Conservation (phyloP, 2,888 invertebrate genomes). For the Falcaria lacertinaria region DNA sequence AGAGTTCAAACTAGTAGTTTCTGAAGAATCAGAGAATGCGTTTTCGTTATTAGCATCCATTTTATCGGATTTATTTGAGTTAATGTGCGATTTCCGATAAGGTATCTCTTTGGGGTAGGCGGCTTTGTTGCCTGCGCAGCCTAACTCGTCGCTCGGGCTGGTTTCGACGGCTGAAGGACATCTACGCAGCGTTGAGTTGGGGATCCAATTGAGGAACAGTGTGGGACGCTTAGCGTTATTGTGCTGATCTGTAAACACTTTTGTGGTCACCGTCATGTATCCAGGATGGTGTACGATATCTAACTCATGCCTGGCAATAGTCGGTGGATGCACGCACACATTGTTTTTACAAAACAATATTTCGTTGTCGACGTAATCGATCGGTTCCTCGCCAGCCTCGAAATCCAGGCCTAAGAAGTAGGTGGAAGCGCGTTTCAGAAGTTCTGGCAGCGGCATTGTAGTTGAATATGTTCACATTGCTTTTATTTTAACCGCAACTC, state of each 20-base stretch:
- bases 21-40: constrained; percentile 76
- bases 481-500: constrained; percentile 15
- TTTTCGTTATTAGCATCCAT: constrained; percentile 61
- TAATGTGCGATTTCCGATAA: constrained; percentile 28
- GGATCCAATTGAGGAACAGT: constrained; percentile 95
- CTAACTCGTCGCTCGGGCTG: constrained; percentile 66
- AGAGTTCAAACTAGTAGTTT: constrained; percentile 73
- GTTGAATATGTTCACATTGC: constrained; percentile 49
- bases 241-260: constrained; percentile 87
- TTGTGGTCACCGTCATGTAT: constrained; percentile 93
- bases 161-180: constrained; percentile 88
- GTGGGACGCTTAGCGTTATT: constrained; percentile 89
- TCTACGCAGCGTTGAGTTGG: constrained; percentile 92
- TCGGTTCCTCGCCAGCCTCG: constrained; percentile 79
- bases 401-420: constrained; percentile 87
- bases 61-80: constrained; percentile 35
- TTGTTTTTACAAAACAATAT: constrained; percentile 96
- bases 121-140: constrained; percentile 44
- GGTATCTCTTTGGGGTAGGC: constrained; percentile 43
- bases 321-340: constrained; percentile 97
- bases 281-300: constrained; percentile 94
- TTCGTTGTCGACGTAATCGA: constrained; percentile 89
- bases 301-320: constrained; percentile 88
- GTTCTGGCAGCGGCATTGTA: constrained; percentile 87
- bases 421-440: constrained; percentile 88